These are phyloP conservation scores for Rachycentron canadum DNA, from an alignment of 2,797 vertebrate genomes.

Conservation along the genomic window DNA sequence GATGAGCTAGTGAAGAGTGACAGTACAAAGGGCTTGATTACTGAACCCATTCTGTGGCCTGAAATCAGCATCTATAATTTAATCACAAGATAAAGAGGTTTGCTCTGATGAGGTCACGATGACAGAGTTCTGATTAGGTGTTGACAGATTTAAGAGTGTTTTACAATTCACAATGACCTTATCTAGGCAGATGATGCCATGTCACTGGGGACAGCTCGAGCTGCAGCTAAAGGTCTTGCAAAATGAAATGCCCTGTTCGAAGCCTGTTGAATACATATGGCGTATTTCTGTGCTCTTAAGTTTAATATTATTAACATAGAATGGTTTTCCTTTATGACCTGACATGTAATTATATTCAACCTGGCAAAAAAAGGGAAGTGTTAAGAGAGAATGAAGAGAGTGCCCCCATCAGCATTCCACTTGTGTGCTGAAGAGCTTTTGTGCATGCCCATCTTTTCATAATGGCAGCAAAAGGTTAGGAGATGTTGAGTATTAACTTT, in stretches of 20 bases:
- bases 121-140: constrained; percentile 34
- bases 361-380: not conserved
- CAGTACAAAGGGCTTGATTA: constrained; percentile 44
- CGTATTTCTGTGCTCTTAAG: not conserved
- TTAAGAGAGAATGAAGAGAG: constrained; percentile 28
- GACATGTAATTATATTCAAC: constrained; percentile 28
- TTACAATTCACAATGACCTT: constrained; percentile 21
- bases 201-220: not conserved
- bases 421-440: constrained; percentile 18
- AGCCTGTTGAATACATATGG: constrained; percentile 10
- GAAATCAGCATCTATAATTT: constrained; percentile 61
- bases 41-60: constrained; percentile 25
- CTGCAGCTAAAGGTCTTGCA: constrained; percentile 3
- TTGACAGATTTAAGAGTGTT: constrained; percentile 32
- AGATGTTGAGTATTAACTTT: constrained; percentile 33
- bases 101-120: constrained; percentile 40
- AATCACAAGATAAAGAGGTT: constrained; percentile 48
- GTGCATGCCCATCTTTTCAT: constrained; percentile 24
- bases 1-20: constrained; percentile 29
- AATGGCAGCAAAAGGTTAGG: constrained; percentile 39
- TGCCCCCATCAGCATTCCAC: constrained; percentile 25
- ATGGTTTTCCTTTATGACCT: constrained; percentile 8
- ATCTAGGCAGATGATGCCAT: constrained; percentile 15
- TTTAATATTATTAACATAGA: constrained; percentile 14
- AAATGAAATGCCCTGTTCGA: constrained; percentile 2